Base-by-base conservation (phyloP, 2,888 invertebrate genomes). In the Caenorhabditis wallacei region DNA sequence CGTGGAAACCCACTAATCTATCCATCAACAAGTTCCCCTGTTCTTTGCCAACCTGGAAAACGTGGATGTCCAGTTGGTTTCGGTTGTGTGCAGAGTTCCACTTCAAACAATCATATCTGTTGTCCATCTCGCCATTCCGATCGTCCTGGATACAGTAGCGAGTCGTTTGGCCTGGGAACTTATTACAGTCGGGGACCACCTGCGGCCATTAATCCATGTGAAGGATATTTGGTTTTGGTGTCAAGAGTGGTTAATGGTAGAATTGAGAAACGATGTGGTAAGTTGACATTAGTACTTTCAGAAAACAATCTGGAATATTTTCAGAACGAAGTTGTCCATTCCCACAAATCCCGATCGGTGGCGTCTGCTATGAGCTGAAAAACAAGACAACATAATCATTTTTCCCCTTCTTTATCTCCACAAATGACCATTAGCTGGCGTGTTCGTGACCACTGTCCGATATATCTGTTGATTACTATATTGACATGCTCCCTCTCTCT, bases 281-380 rank as follows among this genome's bases (percentile, higher is more conserved):
- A 80, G 85, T 80, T 8, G 30, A 8, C n/a, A n/a, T n/a, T n/a
- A n/a, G n/a, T n/a, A n/a, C n/a, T 54, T 30, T 16, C 0, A 20
- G 20, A n/a, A 30, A 26, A 30, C 7, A 35, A 57, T 48, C 35
- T n/a, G 43, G 40, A 16, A 26, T 64, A n/a, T 26, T 87, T 87
- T 48, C 78, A 88, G 88, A 89, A 80, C 69, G 85, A 82, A 85
- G 83, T 43, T 89, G 89, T 68, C 89, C 89, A 13, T 85, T 82
- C 72, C 84, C 83, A 10, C 82, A 87, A 78, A 80, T 87, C 43
- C 84, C 89, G 30, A 86, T 89, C 30, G 89, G 88, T 16, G 89
- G 89, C 3, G 84, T 89, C 1, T 89, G 89, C 71, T 87, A 88
- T 72, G 86, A 88, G 71, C 56, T 86, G 79, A 84, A 84, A 48